Base-by-base conservation (phyloP, 2,888 invertebrate species). In the Spodoptera exigua region DNA sequence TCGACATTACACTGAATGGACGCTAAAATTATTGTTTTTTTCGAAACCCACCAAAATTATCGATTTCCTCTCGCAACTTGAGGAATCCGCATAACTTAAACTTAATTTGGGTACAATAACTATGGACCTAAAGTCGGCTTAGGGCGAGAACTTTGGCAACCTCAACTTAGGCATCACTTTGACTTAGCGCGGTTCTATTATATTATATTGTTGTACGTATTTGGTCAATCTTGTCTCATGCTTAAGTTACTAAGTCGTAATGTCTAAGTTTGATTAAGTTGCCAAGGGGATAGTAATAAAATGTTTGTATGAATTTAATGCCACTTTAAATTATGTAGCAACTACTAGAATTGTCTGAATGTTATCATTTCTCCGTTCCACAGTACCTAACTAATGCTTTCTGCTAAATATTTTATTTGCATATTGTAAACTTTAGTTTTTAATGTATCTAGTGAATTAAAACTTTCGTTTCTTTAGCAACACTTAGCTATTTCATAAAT, bases 191-290 rank as follows among this genome's bases (percentile, higher is more conserved):
- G 51, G 16, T 67, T 44, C 40, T n/a, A 32, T 47, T 39, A 14
- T 32, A n/a, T 32, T 32, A 47, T 59, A n/a, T n/a, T n/a, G n/a
- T n/a, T n/a, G n/a, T n/a, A n/a, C 47, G 57, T 71, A 71, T 55
- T 67, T 58, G 77, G 76, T 61, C 74, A 70, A 64, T 70, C 70
- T 61, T 51, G 63, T 51, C 61, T 49, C 67, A 49, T 61, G 61
- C 57, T 45, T 39, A 68, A 66, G 61, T 54, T 61, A 13, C 48
- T 39, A 52, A 59, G 61, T 48, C 47, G 40, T 61, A 64, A 72
- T 57, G 49, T 57, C 70, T 62, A 67, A 76, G 67, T 76, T 76
- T 70, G 63, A 75, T 75, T 76, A 76, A 75, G 55, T 76, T 74
- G 40, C 17, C 49, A 51, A 44, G 46, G 48, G 40, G 58, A 43